Conservation (phyloP, 2,888 invertebrate genomes). For the Protophormia terraenovae region DNA sequence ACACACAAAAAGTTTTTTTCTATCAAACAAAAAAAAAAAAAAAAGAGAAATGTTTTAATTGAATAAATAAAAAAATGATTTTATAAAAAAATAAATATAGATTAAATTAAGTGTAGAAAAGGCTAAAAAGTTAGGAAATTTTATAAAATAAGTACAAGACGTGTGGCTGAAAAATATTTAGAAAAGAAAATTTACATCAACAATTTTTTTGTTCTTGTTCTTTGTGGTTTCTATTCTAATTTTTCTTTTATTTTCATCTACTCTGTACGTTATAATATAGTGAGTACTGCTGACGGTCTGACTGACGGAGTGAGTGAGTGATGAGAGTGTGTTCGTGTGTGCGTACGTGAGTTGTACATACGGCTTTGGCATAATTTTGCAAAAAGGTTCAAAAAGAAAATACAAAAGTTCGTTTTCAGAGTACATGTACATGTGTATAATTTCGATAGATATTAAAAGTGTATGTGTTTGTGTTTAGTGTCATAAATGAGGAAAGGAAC, state of each 20-base stretch:
- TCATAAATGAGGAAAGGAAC: constrained; percentile 38
- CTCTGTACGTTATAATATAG: constrained; percentile 22
- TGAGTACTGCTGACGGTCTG: constrained; percentile 1
- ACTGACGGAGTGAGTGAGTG: background rate
- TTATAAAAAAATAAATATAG: background rate
- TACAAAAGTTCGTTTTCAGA: background rate
- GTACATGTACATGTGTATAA: background rate
- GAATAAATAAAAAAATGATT: constrained; percentile 24
- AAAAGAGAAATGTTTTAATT: constrained; percentile 26
- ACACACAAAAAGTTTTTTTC: constrained; percentile 66
- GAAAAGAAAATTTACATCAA: constrained; percentile 56
- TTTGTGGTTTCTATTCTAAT: constrained; percentile 63
- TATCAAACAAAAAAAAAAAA: constrained; percentile 42
- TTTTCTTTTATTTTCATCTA: constrained; percentile 53
- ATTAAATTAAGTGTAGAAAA: background rate
- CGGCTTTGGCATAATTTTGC: constrained; percentile 68
- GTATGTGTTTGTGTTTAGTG: constrained; percentile 8
- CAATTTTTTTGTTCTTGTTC: constrained; percentile 58
- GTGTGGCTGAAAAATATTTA: constrained; percentile 8
- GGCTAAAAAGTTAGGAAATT: background rate
- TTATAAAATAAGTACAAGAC: background rate
- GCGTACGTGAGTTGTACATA: constrained; percentile 54
- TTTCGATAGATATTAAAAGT: too few relatives aligned
- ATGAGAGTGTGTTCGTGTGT: constrained; percentile 23
- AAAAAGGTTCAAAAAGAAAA: constrained; percentile 46